A percentile compares a stretch with the other conserved stretches of the same genome.
These are phyloP conservation scores for Tetranychus truncatus DNA, from an alignment of 2,888 invertebrate species.

Conservation along the genomic window DNA sequence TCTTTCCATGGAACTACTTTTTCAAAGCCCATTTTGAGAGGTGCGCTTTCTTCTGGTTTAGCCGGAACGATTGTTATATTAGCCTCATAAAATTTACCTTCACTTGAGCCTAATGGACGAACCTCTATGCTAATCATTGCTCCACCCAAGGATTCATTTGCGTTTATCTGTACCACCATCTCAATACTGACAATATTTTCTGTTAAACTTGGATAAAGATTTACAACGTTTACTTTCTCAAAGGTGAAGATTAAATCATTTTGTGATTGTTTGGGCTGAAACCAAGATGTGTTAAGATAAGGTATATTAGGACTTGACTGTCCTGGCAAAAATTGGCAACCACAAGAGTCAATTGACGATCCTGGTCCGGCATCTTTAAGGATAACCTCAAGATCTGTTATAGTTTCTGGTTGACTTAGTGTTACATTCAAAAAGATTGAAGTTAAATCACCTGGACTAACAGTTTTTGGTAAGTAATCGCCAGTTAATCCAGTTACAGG, in stretches of 20 bases:
- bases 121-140: neutral
- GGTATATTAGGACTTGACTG: neutral
- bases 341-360: neutral
- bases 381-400: neutral
- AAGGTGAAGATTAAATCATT: neutral
- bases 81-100: neutral
- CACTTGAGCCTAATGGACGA: neutral
- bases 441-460: neutral
- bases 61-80: neutral
- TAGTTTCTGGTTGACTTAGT: neutral
- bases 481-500: neutral
- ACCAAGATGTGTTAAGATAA: neutral
- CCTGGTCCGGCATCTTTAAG: neutral
- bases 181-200: neutral
- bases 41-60: neutral
- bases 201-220: neutral
- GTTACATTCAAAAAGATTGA: conserved; percentile 7
- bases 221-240: neutral
- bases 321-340: neutral
- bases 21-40: neutral
- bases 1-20: neutral
- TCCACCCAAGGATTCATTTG: neutral
- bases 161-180: neutral
- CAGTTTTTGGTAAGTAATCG: neutral
- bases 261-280: neutral